phyloP scores from a whole-genome alignment of 2,113 vertebrate genomes.

The Sterrhoptilus dennistouni region DNA sequence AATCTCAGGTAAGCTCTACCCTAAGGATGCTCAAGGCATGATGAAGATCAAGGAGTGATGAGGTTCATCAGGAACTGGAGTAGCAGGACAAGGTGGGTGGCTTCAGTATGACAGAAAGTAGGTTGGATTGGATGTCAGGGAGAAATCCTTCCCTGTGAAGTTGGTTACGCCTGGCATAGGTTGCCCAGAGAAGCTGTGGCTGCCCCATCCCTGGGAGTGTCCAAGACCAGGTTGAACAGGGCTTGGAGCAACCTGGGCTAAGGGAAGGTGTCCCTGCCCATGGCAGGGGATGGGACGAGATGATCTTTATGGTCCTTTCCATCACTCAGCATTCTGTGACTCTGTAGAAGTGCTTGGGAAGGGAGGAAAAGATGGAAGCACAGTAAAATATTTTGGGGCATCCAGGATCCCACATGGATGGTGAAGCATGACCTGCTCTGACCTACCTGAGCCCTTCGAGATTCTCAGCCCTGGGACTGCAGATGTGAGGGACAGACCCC shows the following conservation, averaged over 20 bases:
- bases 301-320: neutral
- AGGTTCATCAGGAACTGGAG: neutral
- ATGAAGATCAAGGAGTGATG: neutral
- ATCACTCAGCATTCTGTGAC: neutral
- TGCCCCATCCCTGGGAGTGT: neutral
- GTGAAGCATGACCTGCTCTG: neutral
- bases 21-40: neutral
- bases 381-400: accelerated
- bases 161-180: accelerated
- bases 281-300: neutral
- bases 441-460: neutral
- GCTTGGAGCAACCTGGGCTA: accelerated
- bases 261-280: neutral
- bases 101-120: neutral
- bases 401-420: neutral
- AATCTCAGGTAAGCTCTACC: neutral
- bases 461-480: neutral
- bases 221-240: accelerated
- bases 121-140: too few relatives aligned
- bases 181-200: neutral
- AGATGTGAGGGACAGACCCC: neutral
- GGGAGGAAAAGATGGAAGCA: neutral
- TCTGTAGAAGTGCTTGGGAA: neutral
- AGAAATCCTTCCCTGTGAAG: neutral
- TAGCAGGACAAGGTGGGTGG: neutral